Conservation (phyloP, 2,113 vertebrate species). For the Callorhinus ursinus region DNA sequence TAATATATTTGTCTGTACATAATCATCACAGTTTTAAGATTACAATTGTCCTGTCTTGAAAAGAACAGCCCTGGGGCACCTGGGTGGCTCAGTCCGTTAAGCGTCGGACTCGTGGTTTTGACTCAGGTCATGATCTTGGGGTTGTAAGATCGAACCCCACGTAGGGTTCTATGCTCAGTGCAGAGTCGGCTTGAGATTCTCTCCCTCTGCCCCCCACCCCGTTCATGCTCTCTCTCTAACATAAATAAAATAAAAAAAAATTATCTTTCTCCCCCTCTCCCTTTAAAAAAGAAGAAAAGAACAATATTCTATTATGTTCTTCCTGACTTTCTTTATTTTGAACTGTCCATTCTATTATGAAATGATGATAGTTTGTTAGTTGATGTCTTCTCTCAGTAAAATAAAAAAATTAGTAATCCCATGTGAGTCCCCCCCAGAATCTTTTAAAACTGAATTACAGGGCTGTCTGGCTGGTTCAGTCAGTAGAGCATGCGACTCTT, state of each 20-base stretch:
- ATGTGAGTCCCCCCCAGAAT: neutral
- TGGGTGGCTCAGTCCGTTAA: neutral
- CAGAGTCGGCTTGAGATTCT: neutral
- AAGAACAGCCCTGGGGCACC: neutral
- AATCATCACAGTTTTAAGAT: neutral
- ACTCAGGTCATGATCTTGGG: neutral
- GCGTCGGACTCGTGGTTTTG: neutral
- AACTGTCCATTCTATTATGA: neutral
- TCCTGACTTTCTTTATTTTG: slow-evolving; percentile 10
- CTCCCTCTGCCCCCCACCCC: neutral
- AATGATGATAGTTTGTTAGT: neutral
- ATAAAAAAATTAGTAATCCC: neutral
- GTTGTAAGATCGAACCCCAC: neutral
- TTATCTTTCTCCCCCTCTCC: neutral
- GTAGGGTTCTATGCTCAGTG: neutral
- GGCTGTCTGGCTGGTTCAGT: neutral
- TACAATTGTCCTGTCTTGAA: neutral
- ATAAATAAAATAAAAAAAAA: neutral
- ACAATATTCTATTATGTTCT: neutral
- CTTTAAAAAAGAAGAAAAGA: neutral
- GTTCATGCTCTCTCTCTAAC: neutral
- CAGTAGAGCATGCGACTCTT: neutral
- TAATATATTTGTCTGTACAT: neutral
- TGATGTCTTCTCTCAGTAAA: slow-evolving; percentile 12
- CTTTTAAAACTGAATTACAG: slow-evolving; percentile 17